Evolutionary conservation across 2,113 vertebrate species (phyloP).

Genomic region (Cyanoderma ruficeps): DNA sequence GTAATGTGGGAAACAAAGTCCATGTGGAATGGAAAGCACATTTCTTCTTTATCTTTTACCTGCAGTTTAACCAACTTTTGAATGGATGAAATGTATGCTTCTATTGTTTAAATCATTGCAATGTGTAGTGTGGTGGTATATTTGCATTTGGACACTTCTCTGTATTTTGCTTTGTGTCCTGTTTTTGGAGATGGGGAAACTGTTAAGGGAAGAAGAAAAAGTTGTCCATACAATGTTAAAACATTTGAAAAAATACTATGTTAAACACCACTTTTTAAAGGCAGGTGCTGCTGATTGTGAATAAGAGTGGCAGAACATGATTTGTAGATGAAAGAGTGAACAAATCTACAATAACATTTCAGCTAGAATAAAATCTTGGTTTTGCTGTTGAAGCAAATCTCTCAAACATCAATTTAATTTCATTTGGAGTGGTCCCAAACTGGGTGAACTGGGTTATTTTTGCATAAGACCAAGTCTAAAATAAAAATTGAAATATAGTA

Average conservation of each 20-base stretch:
- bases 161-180: background rate
- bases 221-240: background rate
- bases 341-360: background rate
- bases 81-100: background rate
- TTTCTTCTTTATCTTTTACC: background rate
- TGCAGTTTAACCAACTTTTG: background rate
- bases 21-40: background rate
- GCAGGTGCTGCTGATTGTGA: background rate
- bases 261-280: background rate
- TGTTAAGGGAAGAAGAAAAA: background rate
- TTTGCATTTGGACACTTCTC: background rate
- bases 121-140: background rate
- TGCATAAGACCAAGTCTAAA: background rate
- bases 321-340: background rate
- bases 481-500: background rate
- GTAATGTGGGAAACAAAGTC: background rate
- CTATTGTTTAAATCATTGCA: background rate
- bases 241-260: background rate
- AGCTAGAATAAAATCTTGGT: background rate
- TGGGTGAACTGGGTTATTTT: background rate
- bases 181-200: background rate
- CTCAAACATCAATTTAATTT: background rate
- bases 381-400: background rate
- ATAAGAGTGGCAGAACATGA: background rate
- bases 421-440: background rate